Conservation (phyloP, 2,888 invertebrate genomes). For the Hypomecis atomaria region DNA sequence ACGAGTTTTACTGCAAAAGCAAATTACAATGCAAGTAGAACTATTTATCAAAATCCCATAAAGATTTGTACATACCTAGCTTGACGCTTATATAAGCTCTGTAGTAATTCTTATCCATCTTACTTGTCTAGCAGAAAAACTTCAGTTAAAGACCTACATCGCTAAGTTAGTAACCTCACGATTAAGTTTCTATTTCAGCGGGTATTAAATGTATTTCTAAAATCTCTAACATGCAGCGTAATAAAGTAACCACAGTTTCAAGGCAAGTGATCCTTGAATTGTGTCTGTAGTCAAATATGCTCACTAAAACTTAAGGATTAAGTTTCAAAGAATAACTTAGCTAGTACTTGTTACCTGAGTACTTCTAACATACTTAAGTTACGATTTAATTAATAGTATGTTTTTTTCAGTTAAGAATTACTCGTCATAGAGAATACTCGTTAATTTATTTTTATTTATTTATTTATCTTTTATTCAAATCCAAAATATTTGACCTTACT, state of each 20-base stretch:
- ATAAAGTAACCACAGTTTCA: slow-evolving; percentile 12
- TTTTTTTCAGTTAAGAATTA: no score
- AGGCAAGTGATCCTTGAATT: not conserved
- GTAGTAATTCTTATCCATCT: not conserved
- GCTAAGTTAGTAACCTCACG: no score
- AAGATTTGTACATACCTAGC: no score
- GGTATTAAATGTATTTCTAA: not conserved
- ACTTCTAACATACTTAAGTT: not conserved
- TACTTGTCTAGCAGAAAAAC: not conserved
- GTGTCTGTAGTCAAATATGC: not conserved
- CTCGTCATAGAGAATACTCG: no score
- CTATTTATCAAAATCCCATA: no score
- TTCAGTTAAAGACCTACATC: not conserved
- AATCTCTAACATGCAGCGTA: not conserved
- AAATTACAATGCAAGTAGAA: no score
- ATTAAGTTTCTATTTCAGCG: no score
- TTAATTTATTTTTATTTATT: no score
- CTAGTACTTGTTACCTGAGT: not conserved
- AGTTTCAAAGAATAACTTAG: not conserved
- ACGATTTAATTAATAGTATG: not conserved
- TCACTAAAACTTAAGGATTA: slow-evolving; percentile 10
- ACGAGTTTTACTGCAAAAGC: no score
- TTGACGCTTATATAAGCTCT: not conserved
- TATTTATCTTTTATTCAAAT: no score
- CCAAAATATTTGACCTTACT: no score